Conservation (phyloP, 1,140 invertebrate genomes). For the Holcopasites calliopsidis region DNA sequence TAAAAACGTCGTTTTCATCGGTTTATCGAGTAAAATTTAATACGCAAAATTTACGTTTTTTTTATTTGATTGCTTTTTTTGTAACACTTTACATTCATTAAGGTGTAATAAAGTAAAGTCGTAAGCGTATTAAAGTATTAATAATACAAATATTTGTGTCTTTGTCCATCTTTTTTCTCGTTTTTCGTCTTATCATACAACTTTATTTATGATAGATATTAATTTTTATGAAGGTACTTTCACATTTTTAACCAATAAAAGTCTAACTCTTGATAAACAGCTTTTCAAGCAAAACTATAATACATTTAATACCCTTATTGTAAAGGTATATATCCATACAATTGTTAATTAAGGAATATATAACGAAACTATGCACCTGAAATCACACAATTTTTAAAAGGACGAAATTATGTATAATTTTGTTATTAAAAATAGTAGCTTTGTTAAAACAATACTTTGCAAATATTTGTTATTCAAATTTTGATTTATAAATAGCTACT, state of each 20-base stretch:
- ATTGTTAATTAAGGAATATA: too few species aligned
- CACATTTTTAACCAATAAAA: background rate
- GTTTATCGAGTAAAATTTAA: conserved; percentile 18
- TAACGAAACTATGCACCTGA: too few species aligned
- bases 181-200: background rate
- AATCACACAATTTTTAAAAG: too few species aligned
- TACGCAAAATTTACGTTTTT: conserved; percentile 11
- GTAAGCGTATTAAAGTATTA: background rate
- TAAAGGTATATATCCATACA: background rate
- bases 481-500: too few species aligned
- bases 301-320: too few species aligned
- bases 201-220: background rate
- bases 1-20: conserved; percentile 37
- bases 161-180: background rate
- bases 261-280: background rate
- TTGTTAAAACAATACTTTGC: too few species aligned
- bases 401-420: too few species aligned
- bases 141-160: background rate
- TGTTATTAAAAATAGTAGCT: too few species aligned
- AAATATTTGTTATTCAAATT: too few species aligned
- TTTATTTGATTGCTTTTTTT: conserved; percentile 10
- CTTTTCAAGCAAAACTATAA: too few species aligned
- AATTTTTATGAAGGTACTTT: background rate
- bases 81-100: background rate
- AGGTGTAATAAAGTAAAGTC: conserved; percentile 1